Percentiles rank a stretch among this genome's conserved stretches.
Conservation (phyloP, 2,888 invertebrate genomes). For the Lissonota sp. region DNA sequence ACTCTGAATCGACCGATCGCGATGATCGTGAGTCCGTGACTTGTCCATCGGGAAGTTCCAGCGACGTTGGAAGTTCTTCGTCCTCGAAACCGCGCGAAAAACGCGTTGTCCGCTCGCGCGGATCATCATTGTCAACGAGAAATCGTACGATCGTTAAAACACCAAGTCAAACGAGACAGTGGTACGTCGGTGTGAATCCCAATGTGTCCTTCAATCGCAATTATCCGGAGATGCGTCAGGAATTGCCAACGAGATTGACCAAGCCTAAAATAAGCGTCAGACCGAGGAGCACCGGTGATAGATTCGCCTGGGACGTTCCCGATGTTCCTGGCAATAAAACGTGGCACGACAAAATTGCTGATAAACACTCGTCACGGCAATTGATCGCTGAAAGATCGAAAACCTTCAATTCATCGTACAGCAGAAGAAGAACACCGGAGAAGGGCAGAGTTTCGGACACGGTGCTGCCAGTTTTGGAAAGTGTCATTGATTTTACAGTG, state of each 20-base stretch:
- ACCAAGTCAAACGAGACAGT: conserved; percentile 45
- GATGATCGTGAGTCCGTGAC: conserved; percentile 61
- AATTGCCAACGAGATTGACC: background rate
- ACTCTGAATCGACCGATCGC: conserved; percentile 59
- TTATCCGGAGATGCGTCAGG: conserved; percentile 34
- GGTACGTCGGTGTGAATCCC: conserved; percentile 42
- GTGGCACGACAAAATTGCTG: conserved; percentile 21
- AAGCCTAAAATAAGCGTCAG: conserved; percentile 49
- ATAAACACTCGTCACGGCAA: background rate
- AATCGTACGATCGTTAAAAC: conserved; percentile 31
- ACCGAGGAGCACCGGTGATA: conserved; percentile 61
- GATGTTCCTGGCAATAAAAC: conserved; percentile 47
- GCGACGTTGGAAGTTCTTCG: conserved; percentile 67
- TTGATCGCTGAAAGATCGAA: conserved; percentile 36
- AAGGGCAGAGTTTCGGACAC: conserved; percentile 56
- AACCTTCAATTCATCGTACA: conserved; percentile 27
- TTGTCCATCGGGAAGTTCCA: conserved; percentile 68
- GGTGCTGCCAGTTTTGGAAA: conserved; percentile 59
- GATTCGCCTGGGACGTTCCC: conserved; percentile 66
- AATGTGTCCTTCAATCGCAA: conserved; percentile 61
- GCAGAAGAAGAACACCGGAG: conserved; percentile 41
- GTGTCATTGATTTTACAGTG: conserved; percentile 55
- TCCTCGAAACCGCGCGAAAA: conserved; percentile 65
- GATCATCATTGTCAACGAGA: conserved; percentile 65
- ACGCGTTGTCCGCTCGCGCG: conserved; percentile 57